Conservation (phyloP, 2,888 invertebrate species). For the Listrodromus nycthemerus region DNA sequence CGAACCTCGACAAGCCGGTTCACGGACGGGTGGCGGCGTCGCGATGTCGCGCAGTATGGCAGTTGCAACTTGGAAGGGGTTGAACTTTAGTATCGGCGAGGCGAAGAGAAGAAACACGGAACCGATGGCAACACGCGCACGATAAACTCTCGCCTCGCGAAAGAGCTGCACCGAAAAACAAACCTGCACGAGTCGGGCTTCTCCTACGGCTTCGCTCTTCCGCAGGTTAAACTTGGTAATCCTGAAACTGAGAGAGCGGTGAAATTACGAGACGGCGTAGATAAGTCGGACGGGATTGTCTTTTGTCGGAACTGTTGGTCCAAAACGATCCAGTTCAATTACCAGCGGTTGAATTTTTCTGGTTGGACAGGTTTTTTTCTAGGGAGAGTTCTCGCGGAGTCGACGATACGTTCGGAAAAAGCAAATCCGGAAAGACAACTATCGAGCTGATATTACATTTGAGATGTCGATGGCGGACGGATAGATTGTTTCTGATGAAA, state of each 20-base stretch:
- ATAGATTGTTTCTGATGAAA: too few species aligned
- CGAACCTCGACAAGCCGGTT: slow-evolving; percentile 38
- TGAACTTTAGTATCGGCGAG: slow-evolving; percentile 23
- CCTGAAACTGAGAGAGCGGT: background rate
- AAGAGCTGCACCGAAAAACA: background rate
- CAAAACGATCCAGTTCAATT: too few species aligned
- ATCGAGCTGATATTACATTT: too few species aligned
- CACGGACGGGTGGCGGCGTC: slow-evolving; percentile 55
- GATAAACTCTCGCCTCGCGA: slow-evolving; percentile 17
- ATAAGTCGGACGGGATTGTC: too few species aligned
- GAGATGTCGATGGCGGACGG: too few species aligned
- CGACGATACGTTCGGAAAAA: too few species aligned
- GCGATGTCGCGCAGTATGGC: slow-evolving; percentile 49
- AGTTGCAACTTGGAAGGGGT: slow-evolving; percentile 29
- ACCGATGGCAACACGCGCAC: background rate
- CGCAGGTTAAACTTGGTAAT: background rate
- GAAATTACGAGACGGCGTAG: background rate
- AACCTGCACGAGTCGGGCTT: background rate
- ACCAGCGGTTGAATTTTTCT: background rate
- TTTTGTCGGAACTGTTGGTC: too few species aligned
- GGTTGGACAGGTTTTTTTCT: background rate
- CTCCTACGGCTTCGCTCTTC: background rate
- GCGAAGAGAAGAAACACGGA: slow-evolving; percentile 41
- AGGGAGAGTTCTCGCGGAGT: too few species aligned
- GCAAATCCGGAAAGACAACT: too few species aligned